Evolutionary conservation across 2,113 vertebrate species (phyloP).

Genomic region (Saguinus imperator): DNA sequence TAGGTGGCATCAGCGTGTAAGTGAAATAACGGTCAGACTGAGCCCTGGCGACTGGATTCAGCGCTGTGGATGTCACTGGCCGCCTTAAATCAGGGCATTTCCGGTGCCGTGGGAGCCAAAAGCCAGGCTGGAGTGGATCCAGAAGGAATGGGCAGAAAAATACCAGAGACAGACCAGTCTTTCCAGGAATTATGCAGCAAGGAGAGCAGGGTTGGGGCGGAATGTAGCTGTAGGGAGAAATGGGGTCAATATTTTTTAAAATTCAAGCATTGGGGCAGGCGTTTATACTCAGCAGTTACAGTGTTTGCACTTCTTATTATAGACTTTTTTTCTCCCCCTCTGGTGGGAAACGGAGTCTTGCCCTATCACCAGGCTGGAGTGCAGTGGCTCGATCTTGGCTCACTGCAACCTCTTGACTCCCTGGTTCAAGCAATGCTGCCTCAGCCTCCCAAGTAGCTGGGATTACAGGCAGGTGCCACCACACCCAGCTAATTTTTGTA

Average conservation of each 20-base stretch:
- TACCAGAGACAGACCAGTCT: not conserved
- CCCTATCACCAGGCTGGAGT: no score
- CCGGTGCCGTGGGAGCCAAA: not conserved
- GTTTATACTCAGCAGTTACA: not conserved
- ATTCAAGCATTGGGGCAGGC: not conserved
- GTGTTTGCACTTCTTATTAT: not conserved
- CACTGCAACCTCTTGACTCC: no score
- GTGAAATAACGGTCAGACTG: not conserved
- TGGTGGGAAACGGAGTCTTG: no score
- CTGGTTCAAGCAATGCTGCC: no score
- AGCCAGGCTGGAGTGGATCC: not conserved
- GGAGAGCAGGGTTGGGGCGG: not conserved
- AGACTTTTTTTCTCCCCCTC: not conserved
- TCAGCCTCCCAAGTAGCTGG: no score
- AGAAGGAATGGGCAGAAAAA: not conserved
- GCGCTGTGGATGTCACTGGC: not conserved
- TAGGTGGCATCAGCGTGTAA: not conserved
- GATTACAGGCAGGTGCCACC: no score
- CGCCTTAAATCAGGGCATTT: not conserved
- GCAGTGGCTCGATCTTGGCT: no score
- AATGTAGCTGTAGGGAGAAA: not conserved
- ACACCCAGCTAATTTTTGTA: no score
- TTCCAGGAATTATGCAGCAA: not conserved
- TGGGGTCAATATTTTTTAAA: not conserved
- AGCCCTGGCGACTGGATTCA: not conserved